Evolutionary conservation across 2,888 invertebrate genomes (phyloP).

Genomic region (Cheilosia vulpina): DNA sequence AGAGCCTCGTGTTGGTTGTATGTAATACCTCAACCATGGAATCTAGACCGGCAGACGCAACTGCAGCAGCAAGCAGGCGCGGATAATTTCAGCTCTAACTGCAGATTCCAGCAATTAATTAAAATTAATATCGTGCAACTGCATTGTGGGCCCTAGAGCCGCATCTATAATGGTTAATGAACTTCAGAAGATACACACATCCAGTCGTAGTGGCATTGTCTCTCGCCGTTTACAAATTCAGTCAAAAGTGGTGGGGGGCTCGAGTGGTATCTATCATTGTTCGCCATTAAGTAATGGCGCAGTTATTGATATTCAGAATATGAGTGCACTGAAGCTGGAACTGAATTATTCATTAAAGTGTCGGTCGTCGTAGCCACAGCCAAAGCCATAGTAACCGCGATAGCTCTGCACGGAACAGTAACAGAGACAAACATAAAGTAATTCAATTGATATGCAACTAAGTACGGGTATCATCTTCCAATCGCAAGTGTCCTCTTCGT

Average conservation of each 20-base stretch:
- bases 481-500: slow-evolving; percentile 42
- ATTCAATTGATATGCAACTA: slow-evolving; percentile 70
- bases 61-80: slow-evolving; percentile 21
- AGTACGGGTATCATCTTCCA: slow-evolving; percentile 57
- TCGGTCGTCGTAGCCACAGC: slow-evolving; percentile 1
- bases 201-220: slow-evolving; percentile 12
- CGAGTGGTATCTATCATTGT: slow-evolving; percentile 56
- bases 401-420: slow-evolving; percentile 5
- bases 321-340: slow-evolving; percentile 48
- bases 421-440: slow-evolving; percentile 40
- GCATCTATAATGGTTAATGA: slow-evolving; percentile 62
- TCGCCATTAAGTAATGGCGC: slow-evolving; percentile 70
- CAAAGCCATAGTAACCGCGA: neutral
- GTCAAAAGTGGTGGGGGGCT: slow-evolving; percentile 10
- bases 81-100: slow-evolving; percentile 53
- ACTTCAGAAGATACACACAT: slow-evolving; percentile 39
- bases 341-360: slow-evolving; percentile 69
- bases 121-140: slow-evolving; percentile 65
- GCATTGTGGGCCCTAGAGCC: slow-evolving; percentile 46
- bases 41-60: slow-evolving; percentile 36
- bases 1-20: slow-evolving; percentile 19
- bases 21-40: slow-evolving; percentile 66
- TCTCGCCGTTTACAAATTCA: slow-evolving; percentile 41
- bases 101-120: slow-evolving; percentile 68
- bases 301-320: slow-evolving; percentile 70